Conservation (phyloP, 2,888 invertebrate species). For the Monopis laevigella region DNA sequence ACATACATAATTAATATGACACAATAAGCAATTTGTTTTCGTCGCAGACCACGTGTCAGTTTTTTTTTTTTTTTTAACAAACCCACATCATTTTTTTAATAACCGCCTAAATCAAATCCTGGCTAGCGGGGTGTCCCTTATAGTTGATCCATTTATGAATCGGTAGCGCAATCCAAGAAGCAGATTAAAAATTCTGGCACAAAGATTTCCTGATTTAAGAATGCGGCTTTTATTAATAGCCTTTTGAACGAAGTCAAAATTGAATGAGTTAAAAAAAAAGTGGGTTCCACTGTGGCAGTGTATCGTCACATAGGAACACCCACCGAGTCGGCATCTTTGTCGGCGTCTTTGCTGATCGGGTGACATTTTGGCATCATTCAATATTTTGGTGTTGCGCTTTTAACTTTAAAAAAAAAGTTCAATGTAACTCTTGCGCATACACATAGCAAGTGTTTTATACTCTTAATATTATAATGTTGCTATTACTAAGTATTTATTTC, state of each 20-base stretch:
- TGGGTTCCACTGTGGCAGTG: slow-evolving; percentile 43
- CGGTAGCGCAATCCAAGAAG: slow-evolving; percentile 66
- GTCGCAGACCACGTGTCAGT: slow-evolving; percentile 53
- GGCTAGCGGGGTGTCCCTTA: slow-evolving; percentile 28
- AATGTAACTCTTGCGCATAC: no score
- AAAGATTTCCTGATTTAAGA: slow-evolving; percentile 60
- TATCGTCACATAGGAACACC: slow-evolving; percentile 52
- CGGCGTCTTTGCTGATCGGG: slow-evolving; percentile 56
- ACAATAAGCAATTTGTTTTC: slow-evolving; percentile 51
- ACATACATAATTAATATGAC: slow-evolving; percentile 10
- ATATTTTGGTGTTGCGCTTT: slow-evolving; percentile 63
- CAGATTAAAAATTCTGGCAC: slow-evolving; percentile 60
- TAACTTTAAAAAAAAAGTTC: no score
- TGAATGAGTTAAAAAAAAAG: slow-evolving; percentile 65
- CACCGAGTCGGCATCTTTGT: slow-evolving; percentile 58
- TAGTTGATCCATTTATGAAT: slow-evolving; percentile 53
- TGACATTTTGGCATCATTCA: slow-evolving; percentile 68
- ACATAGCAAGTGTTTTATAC: no score
- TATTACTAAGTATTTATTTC: no score
- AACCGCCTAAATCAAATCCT: slow-evolving; percentile 42
- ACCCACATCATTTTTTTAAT: slow-evolving; percentile 62
- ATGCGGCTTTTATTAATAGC: slow-evolving; percentile 66
- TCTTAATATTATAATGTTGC: no score
- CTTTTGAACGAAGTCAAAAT: slow-evolving; percentile 67
- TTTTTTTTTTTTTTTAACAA: slow-evolving; percentile 53